phyloP scores from a whole-genome alignment of 1,140 invertebrate species.

The Drepana arcuata region DNA sequence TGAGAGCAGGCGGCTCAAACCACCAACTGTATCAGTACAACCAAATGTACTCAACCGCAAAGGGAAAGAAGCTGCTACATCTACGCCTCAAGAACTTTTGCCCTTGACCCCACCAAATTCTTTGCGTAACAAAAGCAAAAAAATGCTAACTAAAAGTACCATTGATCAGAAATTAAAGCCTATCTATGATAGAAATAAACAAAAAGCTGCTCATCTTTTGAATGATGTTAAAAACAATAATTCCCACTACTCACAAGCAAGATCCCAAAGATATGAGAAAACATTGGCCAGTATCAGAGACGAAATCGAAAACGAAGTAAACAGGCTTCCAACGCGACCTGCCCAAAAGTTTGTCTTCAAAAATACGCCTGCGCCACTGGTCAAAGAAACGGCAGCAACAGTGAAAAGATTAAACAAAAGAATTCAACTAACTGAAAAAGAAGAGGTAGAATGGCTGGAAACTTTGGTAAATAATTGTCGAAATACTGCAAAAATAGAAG shows the following conservation, averaged over 20 bases:
- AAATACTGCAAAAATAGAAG: constrained; percentile 46
- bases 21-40: constrained; percentile 45
- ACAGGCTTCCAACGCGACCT: constrained; percentile 20
- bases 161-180: constrained; percentile 50
- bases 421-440: constrained; percentile 60
- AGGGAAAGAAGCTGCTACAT: constrained; percentile 18
- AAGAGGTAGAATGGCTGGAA: constrained; percentile 69
- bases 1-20: constrained; percentile 40
- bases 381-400: constrained; percentile 64
- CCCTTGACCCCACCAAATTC: constrained; percentile 40
- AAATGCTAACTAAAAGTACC: constrained; percentile 48
- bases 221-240: constrained; percentile 48
- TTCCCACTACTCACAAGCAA: constrained; percentile 32
- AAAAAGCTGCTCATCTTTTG: constrained; percentile 55
- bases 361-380: constrained; percentile 19
- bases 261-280: constrained; percentile 39
- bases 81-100: constrained; percentile 4
- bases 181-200: constrained; percentile 55
- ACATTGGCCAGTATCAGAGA: constrained; percentile 28
- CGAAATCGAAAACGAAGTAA: constrained; percentile 22
- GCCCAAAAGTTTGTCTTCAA: constrained; percentile 15
- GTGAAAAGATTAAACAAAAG: constrained; percentile 64
- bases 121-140: constrained; percentile 29
- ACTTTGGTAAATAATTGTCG: constrained; percentile 56
- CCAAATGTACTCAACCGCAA: constrained; percentile 45